Percentiles rank a stretch among this genome's conserved stretches.
phyloP scores from a whole-genome alignment of 2,113 vertebrate genomes.

The Myodes glareolus region DNA sequence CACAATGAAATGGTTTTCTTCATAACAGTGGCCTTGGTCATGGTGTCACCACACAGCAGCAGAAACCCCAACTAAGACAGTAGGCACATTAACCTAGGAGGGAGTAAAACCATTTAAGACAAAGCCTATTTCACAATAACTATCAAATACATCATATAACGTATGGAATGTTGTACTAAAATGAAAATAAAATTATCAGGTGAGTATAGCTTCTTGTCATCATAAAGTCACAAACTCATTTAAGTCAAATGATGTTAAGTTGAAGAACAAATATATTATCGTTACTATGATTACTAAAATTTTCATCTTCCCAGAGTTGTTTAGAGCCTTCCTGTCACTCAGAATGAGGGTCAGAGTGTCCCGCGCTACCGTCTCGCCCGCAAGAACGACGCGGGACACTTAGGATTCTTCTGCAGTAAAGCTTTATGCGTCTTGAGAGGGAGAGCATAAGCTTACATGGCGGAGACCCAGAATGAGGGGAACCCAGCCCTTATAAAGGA shows the following conservation, averaged over 20 bases:
- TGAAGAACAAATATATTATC: neutral
- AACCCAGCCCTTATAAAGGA: too few relatives aligned
- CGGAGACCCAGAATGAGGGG: too few relatives aligned
- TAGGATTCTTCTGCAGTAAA: too few relatives aligned
- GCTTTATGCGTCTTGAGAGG: too few relatives aligned
- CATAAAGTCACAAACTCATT: neutral
- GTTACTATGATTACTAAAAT: neutral
- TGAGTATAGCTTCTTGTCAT: neutral
- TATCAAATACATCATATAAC: neutral
- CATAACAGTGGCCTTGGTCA: neutral
- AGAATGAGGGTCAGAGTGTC: neutral
- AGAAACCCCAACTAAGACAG: neutral
- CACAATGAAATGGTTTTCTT: neutral
- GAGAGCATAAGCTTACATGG: too few relatives aligned
- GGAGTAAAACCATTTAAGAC: neutral
- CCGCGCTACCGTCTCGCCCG: too few relatives aligned
- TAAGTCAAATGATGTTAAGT: neutral
- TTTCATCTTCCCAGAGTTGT: neutral
- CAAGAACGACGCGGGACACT: too few relatives aligned
- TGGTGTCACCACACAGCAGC: neutral
- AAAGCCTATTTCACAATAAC: neutral
- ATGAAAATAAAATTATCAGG: too few relatives aligned
- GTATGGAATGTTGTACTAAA: neutral
- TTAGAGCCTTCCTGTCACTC: neutral
- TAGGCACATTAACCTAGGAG: neutral